Conservation (phyloP, 2,113 vertebrate species). For the Galbula dea region DNA sequence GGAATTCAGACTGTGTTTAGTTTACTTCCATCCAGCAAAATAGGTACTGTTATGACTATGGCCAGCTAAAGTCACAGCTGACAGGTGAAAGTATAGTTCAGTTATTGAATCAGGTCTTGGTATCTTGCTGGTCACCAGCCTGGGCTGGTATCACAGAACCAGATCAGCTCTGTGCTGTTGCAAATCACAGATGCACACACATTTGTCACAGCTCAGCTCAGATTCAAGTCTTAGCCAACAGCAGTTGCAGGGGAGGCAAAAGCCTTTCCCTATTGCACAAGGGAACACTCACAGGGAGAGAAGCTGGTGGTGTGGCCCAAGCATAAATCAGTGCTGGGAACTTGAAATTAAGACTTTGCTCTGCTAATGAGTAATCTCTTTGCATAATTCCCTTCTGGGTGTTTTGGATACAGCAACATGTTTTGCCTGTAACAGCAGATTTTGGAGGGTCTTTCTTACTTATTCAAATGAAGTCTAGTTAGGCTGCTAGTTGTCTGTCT, state of each 20-base stretch:
- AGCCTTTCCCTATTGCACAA: not conserved
- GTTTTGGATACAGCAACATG: not conserved
- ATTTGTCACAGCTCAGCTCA: rapidly evolving
- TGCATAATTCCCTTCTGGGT: slow-evolving; percentile 34
- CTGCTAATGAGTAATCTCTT: not conserved
- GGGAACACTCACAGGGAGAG: not conserved
- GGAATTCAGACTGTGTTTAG: not conserved
- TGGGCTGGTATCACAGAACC: not conserved
- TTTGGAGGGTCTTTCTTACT: not conserved
- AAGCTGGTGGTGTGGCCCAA: not conserved
- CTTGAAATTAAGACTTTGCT: not conserved
- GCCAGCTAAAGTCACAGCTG: not conserved
- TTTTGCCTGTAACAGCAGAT: not conserved
- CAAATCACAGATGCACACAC: not conserved
- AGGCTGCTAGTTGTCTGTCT: not conserved
- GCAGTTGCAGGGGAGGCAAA: not conserved
- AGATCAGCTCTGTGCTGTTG: not conserved
- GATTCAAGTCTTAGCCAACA: not conserved
- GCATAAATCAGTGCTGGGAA: not conserved
- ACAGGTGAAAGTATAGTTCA: rapidly evolving
- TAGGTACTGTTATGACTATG: rapidly evolving
- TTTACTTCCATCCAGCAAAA: not conserved
- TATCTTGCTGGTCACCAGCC: not conserved
- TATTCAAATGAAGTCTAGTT: not conserved
- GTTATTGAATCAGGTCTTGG: rapidly evolving